Base-by-base conservation (phyloP, 2,113 vertebrate species). In the Rhinoderma darwinii region DNA sequence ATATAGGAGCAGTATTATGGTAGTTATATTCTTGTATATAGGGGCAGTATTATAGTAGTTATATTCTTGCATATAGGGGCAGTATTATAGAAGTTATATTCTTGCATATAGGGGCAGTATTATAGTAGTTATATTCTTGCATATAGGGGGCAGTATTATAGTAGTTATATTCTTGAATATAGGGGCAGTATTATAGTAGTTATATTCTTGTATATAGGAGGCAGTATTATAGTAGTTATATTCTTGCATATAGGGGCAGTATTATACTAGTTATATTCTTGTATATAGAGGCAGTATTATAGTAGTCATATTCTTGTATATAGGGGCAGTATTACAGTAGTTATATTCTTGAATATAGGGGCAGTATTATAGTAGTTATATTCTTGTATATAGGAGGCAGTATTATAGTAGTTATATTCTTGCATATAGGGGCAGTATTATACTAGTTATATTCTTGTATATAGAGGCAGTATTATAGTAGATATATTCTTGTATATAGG, bases 191-290 rank as follows among this genome's bases (percentile, higher is more conserved):
- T 63, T 63, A 63, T 63, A 63, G 59, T 63, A 63, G 59, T 27
- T 63, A 63, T 63, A 12, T 30, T 63, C 59, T 30, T 30, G 59
- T 30, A 63, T 27, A 63, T 30, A 63, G 8, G 25, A n/a, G 27
- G 59, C 59, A 63, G n/a, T 63, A 63, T 63, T 63, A 63, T 63
- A 63, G n/a, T 63, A 63, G n/a, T 63, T 63, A 63, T 63, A 63
- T 63, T 30, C 59, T 14, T 63, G n/a, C 30, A 63, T 10, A 63
- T 63, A n/a, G n/a, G n/a, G n/a, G n/a, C n/a, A n/a, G n/a, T n/a
- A n/a, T n/a, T n/a, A n/a, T n/a, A n/a, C n/a, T n/a, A n/a, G 54
- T n/a, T 59, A 63, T 63, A 63, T 63, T 63, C n/a, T 63, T 30
- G 59, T 63, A 30, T 27, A 63, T 63, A 63, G 59, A 27, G 2